These are phyloP conservation scores for Eupsilia transversa DNA, from an alignment of 2,888 invertebrate genomes.

Conservation along the genomic window DNA sequence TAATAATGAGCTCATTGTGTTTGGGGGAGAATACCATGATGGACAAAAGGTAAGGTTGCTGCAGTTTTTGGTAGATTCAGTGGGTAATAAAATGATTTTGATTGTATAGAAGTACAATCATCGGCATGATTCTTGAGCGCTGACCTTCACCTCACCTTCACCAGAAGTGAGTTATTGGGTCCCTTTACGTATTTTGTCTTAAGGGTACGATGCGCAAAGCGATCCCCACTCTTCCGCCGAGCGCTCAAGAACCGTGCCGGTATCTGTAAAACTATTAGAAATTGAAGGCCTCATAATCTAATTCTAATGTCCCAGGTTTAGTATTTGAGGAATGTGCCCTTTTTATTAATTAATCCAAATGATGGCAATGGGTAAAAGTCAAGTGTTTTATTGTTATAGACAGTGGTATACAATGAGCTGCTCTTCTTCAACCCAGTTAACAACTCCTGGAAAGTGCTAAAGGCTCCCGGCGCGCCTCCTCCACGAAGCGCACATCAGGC, in stretches of 20 bases:
- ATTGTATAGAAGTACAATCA: too few relatives aligned
- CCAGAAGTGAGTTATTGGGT: too few relatives aligned
- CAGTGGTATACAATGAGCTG: conserved; percentile 96
- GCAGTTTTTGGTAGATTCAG: neutral
- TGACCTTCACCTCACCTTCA: too few relatives aligned
- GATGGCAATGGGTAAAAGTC: neutral
- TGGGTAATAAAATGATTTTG: neutral
- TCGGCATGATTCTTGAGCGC: too few relatives aligned
- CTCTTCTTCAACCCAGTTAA: conserved; percentile 95
- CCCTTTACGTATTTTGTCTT: too few relatives aligned
- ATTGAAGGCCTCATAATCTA: neutral
- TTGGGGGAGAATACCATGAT: conserved; percentile 98
- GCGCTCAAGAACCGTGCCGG: too few relatives aligned
- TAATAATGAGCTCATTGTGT: conserved; percentile 96
- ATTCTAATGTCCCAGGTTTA: neutral
- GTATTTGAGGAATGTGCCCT: too few relatives aligned
- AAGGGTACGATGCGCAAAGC: too few relatives aligned
- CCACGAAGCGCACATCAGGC: conserved; percentile 97
- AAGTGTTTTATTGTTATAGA: conserved; percentile 89
- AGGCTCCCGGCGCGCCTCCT: conserved; percentile 96
- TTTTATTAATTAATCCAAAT: neutral
- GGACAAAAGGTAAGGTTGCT: conserved; percentile 93
- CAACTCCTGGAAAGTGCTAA: conserved; percentile 95
- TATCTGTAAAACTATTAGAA: too few relatives aligned
- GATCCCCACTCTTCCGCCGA: too few relatives aligned